Conservation (phyloP, 2,797 vertebrate genomes). For the Anableps anableps region DNA sequence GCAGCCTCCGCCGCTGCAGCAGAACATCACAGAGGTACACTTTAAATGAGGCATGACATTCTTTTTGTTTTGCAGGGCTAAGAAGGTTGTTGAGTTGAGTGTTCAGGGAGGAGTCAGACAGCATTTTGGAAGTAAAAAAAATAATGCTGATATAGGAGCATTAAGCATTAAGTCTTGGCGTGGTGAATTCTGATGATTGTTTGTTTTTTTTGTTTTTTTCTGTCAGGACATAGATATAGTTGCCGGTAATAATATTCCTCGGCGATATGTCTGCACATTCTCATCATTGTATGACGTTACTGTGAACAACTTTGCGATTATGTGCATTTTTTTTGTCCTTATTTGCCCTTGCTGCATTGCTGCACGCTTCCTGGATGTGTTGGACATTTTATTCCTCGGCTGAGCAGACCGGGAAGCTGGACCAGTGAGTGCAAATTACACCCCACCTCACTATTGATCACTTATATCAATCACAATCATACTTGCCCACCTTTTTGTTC, state of each 20-base stretch:
- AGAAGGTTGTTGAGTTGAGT: constrained; percentile 14
- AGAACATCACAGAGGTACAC: constrained; percentile 87
- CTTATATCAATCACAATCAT: background rate
- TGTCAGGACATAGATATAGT: constrained; percentile 32
- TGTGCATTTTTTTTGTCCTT: constrained; percentile 35
- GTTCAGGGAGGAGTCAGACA: constrained; percentile 15
- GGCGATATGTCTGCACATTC: constrained; percentile 47
- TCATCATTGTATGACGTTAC: constrained; percentile 57
- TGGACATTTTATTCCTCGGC: constrained; percentile 52
- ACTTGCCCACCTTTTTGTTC: background rate
- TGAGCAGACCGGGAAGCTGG: constrained; percentile 89
- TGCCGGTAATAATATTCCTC: constrained; percentile 51
- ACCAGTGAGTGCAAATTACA: constrained; percentile 83
- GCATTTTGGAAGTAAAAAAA: constrained; percentile 14
- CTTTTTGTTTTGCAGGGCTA: constrained; percentile 7
- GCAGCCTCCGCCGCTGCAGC: constrained; percentile 72
- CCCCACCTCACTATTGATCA: constrained; percentile 4
- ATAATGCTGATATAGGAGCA: constrained; percentile 15
- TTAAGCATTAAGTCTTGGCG: constrained; percentile 34
- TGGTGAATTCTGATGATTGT: constrained; percentile 39
- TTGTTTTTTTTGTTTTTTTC: constrained; percentile 20
- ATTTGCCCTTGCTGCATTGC: constrained; percentile 57
- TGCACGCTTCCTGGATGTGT: constrained; percentile 59
- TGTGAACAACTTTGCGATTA: constrained; percentile 43
- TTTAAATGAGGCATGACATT: constrained; percentile 10